Conservation (phyloP, 1,140 invertebrate species). For the Ceratosolen fusciceps region DNA sequence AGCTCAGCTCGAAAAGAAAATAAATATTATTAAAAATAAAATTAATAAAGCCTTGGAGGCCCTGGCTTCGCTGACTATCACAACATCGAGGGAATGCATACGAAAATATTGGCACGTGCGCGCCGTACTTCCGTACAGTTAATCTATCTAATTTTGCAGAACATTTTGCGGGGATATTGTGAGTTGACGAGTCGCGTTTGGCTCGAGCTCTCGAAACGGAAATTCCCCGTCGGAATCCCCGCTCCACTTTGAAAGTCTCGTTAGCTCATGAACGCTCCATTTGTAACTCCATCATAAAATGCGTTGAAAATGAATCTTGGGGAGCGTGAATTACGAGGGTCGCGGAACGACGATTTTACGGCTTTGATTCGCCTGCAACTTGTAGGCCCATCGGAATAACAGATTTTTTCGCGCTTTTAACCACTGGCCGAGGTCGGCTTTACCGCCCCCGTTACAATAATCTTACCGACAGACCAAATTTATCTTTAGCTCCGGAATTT, state of each 20-base stretch:
- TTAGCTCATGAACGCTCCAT: conserved; percentile 8
- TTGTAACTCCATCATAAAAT: conserved; percentile 17
- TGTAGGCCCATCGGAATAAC: no score
- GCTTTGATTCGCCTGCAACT: neutral
- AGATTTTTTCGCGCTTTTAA: neutral
- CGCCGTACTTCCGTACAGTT: neutral
- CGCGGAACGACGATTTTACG: conserved; percentile 24
- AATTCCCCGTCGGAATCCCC: conserved; percentile 4
- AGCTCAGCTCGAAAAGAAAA: no score
- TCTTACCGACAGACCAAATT: neutral
- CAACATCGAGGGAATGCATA: no score
- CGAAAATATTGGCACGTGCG: neutral
- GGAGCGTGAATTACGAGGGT: neutral
- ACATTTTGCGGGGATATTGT: neutral
- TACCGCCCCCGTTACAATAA: conserved; percentile 4
- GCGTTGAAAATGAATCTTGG: neutral
- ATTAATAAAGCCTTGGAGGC: no score
- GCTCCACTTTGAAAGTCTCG: conserved; percentile 8
- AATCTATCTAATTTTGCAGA: neutral
- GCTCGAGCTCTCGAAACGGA: conserved; percentile 8
- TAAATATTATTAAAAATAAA: no score
- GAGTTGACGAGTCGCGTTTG: neutral
- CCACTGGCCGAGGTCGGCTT: neutral
- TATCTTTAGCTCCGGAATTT: neutral
- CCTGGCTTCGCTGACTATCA: neutral